Percentiles rank a stretch among this genome's conserved stretches.
Evolutionary conservation across 2,113 vertebrate species (phyloP).

Genomic region (Mystacornis crossleyi): DNA sequence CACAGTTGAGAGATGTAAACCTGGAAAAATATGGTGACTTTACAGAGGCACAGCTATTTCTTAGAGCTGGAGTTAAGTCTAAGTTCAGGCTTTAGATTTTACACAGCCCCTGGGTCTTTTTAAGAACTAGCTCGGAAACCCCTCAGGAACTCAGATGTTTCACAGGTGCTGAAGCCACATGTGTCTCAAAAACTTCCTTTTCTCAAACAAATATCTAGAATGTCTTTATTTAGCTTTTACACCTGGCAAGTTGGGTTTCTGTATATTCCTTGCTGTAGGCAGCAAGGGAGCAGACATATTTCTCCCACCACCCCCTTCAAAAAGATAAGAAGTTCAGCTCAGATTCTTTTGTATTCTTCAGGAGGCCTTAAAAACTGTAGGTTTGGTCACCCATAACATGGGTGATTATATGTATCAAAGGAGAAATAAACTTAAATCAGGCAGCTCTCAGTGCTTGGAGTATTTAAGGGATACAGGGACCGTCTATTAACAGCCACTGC

Average conservation of each 20-base stretch:
- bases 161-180: not conserved
- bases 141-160: not conserved
- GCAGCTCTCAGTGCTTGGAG: not conserved
- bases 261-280: not conserved
- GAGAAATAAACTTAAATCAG: not conserved
- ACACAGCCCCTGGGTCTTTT: not conserved
- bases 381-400: not conserved
- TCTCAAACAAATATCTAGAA: not conserved
- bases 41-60: not conserved
- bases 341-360: not conserved
- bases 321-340: not conserved
- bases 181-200: not conserved
- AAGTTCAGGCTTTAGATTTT: not conserved
- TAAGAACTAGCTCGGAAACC: not conserved
- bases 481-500: not conserved
- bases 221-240: not conserved
- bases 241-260: not conserved
- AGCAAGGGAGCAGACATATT: not conserved
- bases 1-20: accelerated
- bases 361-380: not conserved
- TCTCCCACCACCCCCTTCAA: not conserved
- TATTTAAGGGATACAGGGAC: not conserved
- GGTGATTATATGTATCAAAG: not conserved
- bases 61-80: not conserved
- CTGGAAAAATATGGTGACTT: accelerated